These are phyloP conservation scores for Sylvilagus bachmani DNA, from an alignment of 2,113 vertebrate genomes.

Conservation along the genomic window DNA sequence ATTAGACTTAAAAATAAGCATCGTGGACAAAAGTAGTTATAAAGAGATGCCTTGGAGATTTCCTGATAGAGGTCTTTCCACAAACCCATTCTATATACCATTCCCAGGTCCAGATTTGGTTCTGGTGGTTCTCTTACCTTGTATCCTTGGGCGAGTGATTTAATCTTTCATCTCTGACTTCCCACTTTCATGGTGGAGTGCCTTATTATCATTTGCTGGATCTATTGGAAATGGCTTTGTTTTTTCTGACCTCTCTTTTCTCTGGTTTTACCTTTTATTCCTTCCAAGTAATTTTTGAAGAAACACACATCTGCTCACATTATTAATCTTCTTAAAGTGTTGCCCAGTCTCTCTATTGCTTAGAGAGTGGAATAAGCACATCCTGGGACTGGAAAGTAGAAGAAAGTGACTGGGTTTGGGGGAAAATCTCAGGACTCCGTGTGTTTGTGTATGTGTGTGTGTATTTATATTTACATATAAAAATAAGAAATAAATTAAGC, in stretches of 20 bases:
- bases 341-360: neutral
- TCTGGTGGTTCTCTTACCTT: conserved; percentile 4
- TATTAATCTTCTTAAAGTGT: conserved; percentile 23
- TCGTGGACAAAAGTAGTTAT: conserved; percentile 21
- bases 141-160: conserved; percentile 56
- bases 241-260: neutral
- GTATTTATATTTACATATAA: neutral
- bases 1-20: conserved; percentile 9
- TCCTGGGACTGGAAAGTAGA: neutral
- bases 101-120: conserved; percentile 31
- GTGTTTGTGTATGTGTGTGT: neutral
- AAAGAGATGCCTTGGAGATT: conserved; percentile 41
- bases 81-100: neutral
- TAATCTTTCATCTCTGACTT: conserved; percentile 49
- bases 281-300: conserved; percentile 56
- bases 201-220: conserved; percentile 69
- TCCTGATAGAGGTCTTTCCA: conserved; percentile 11
- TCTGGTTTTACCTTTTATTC: neutral
- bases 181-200: conserved; percentile 26
- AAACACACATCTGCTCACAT: neutral
- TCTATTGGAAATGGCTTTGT: conserved; percentile 58
- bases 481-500: conserved; percentile 47
- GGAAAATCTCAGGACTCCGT: neutral
- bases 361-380: neutral
- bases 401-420: neutral